A percentile compares a stretch with the other conserved stretches of the same genome.
Conservation (phyloP, 2,113 vertebrate species). For the Daboia siamensis region DNA sequence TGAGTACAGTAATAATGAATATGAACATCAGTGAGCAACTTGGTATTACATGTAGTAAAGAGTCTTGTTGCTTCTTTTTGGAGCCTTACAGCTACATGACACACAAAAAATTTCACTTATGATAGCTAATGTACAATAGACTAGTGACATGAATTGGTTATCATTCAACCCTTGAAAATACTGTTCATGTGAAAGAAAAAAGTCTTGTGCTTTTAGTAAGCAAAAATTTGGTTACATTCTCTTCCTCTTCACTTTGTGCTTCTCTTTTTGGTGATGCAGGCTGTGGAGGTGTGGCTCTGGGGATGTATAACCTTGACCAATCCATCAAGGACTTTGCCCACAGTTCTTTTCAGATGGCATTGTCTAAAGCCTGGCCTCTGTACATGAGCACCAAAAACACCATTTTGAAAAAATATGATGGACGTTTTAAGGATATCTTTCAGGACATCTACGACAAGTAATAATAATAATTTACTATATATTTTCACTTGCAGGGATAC, state of each 20-base stretch:
- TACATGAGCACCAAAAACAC: slow-evolving; percentile 99
- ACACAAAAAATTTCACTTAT: neutral
- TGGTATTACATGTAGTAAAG: neutral
- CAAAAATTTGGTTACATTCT: neutral
- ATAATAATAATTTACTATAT: slow-evolving; percentile 26
- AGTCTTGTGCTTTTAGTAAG: neutral
- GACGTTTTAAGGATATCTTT: slow-evolving; percentile 97
- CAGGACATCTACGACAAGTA: slow-evolving; percentile 98
- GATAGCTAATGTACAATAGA: neutral
- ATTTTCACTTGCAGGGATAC: neutral
- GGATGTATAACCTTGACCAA: slow-evolving; percentile 96
- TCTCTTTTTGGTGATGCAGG: slow-evolving; percentile 61
- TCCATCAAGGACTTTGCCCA: slow-evolving; percentile 96
- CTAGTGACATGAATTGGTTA: neutral
- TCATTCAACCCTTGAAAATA: neutral
- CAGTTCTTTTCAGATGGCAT: slow-evolving; percentile 95
- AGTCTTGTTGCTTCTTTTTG: neutral
- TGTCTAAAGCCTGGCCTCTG: slow-evolving; percentile 86
- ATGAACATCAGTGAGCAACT: neutral
- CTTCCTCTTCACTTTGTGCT: slow-evolving; percentile 19
- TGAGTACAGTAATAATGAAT: neutral
- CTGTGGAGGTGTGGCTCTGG: slow-evolving; percentile 90
- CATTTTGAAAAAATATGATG: slow-evolving; percentile 96
- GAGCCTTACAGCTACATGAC: neutral
- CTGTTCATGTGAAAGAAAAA: no score